Conservation (phyloP, 1,140 invertebrate genomes). For the Philotrypesis tridentata region DNA sequence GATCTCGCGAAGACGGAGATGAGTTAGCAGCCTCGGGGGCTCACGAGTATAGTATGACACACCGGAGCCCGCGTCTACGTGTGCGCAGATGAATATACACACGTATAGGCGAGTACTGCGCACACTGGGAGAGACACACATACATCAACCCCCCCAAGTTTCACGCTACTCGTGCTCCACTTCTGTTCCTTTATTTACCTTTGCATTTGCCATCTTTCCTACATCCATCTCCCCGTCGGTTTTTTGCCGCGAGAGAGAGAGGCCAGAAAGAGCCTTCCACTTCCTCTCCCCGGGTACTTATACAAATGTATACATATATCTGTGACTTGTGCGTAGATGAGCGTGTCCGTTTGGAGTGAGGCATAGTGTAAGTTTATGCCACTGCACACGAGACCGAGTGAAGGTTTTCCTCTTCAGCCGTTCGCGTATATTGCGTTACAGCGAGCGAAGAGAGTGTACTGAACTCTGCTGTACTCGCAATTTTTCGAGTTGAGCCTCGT, state of each 20-base stretch:
- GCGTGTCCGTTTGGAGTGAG: no score
- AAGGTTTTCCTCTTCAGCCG: no score
- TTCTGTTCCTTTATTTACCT: neutral
- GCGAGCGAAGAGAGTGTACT: no score
- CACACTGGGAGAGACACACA: no score
- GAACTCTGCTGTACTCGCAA: no score
- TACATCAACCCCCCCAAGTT: neutral
- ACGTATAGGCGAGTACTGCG: neutral
- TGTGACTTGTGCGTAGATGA: no score
- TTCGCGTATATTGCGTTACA: no score
- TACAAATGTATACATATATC: neutral
- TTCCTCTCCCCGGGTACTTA: neutral
- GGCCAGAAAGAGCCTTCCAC: no score
- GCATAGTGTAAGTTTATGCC: neutral
- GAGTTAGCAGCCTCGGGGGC: constrained; percentile 60
- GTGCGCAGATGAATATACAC: no score
- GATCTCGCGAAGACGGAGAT: constrained; percentile 59
- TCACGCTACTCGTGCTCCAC: neutral
- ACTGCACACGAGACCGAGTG: neutral
- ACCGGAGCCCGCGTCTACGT: no score
- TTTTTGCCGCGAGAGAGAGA: no score
- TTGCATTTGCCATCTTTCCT: neutral
- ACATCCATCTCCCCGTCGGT: neutral
- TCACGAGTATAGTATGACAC: constrained; percentile 71
- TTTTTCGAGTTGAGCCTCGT: no score